Evolutionary conservation across 1,140 invertebrate genomes (phyloP), one percentile per base, ranked within the genome.

Genomic region (fruit fly (Drosophila melanogaster)): DNA sequence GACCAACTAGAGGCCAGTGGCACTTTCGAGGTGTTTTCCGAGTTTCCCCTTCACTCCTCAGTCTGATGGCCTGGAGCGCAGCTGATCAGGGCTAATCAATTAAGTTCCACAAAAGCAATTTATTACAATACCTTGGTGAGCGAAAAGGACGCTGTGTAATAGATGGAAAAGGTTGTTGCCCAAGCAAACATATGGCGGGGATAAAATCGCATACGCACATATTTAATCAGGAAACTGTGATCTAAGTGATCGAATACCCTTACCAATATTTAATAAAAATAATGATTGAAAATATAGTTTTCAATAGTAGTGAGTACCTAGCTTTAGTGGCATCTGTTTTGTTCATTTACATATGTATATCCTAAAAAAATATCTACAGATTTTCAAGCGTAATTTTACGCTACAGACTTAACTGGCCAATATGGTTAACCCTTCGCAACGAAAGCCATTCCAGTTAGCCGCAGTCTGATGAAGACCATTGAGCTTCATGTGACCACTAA

Each of bases 31-130:
- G 71, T 75, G 60, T 69, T 50, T 58, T 37, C 35, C 41, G 14
- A 60, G 53, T 57, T 38, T 44, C 41, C 22, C 14, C 30, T 3
- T 44, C 47, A 49, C 35, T 26, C 40, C 49, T 38, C 57, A 38
- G 59, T 43, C 65, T 47, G 53, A 17, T 53, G 71, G 33, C 59
- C 50, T 58, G 76, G 38, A 19, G 69, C 78, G 57, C 79, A 81
- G 78, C 79, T 85, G 81, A 80, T 77, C 79, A 85, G 73, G 74
- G 70, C 78, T 81, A 90, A 90, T 90, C 86, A 90, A 90, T 90
- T 90, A 86, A 90, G 84, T 90, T 79, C 76, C 72, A 74, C 86
- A 80, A 86, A 79, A 83, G 81, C 81, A 90, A 86, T 90, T 85
- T 90, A 86, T 86, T 86, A 81, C 79, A 76, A 77, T 80, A 81